Evolutionary conservation across 2,888 invertebrate genomes (phyloP), one percentile per base, ranked within the genome.

Genomic region (Meiosimyza platycephala): DNA sequence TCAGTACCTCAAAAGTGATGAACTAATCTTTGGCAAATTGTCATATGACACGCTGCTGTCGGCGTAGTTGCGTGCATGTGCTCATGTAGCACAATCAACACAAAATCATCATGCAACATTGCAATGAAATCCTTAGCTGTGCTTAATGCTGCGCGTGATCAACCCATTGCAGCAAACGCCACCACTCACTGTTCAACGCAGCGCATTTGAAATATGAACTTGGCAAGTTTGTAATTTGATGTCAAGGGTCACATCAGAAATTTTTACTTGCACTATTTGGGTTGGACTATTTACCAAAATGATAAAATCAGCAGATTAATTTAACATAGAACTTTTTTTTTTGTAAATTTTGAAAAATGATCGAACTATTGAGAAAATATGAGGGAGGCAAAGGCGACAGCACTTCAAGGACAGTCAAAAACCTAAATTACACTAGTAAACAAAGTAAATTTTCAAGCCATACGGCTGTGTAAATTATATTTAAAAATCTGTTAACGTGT

Each of bases 241-340:
- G n/a, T 28, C 65, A 51, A 51, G 28, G 18, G 47, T 16, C 40
- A 6, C n/a, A 16, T 13, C 5, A 5, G 59, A 47, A 18, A 52
- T 15, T 9, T 16, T 6, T 2, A 28, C 12, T 11, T 11, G 9
- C 22, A 16, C 52, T 18, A 57, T 15, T 57, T 55, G 47, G n/a
- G 28, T 48, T 69, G 51, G 52, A 66, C 51, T 74, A 74, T 74
- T 72, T 74, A 74, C 70, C 54, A 72, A 70, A 74, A 72, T 74
- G 74, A 72, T 74, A 72, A 74, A 72, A 74, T 72, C 74, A 74
- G 65, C 60, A 66, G 67, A 71, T 74, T 74, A 70, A 68, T 72
- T 71, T 72, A 52, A 12, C 50, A 16, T 63, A 40, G 18, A 33
- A 48, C n/a, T 64, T 59, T n/a, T 28, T 28, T 4, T 28, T 28